phyloP scores from a whole-genome alignment of 2,888 invertebrate genomes.

The Caenorhabditis sulstoni region DNA sequence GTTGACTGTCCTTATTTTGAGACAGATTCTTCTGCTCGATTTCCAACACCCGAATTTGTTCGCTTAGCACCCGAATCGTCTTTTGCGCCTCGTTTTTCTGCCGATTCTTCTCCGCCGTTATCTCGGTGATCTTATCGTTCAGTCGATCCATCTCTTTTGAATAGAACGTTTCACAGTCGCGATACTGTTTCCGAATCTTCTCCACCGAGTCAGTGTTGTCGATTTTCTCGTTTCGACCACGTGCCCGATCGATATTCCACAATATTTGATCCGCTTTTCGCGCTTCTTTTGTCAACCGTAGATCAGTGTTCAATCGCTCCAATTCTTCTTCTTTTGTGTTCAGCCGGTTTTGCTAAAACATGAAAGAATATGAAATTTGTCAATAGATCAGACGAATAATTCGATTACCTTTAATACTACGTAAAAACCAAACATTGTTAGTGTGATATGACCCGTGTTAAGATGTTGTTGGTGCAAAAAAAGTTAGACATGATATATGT shows the following conservation, averaged over 20 bases:
- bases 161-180: slow-evolving; percentile 78
- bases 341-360: slow-evolving; percentile 85
- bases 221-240: slow-evolving; percentile 67
- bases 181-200: slow-evolving; percentile 78
- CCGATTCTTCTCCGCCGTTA: slow-evolving; percentile 64
- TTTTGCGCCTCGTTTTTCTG: slow-evolving; percentile 70
- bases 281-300: slow-evolving; percentile 75
- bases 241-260: slow-evolving; percentile 69
- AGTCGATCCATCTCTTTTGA: slow-evolving; percentile 74
- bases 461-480: slow-evolving; percentile 1
- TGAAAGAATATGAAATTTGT: background rate
- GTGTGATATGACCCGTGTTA: slow-evolving; percentile 15
- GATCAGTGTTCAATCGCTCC: slow-evolving; percentile 83
- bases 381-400: background rate
- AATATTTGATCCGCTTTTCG: slow-evolving; percentile 78
- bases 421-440: slow-evolving; percentile 7
- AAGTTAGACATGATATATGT: slow-evolving; percentile 57
- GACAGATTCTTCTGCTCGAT: slow-evolving; percentile 79
- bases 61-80: slow-evolving; percentile 70
- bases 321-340: slow-evolving; percentile 89
- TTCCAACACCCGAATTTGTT: slow-evolving; percentile 78
- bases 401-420: slow-evolving; percentile 12
- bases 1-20: slow-evolving; percentile 67
- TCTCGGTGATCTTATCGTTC: slow-evolving; percentile 75
- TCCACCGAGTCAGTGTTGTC: slow-evolving; percentile 73